Evolutionary conservation across 2,113 vertebrate genomes (phyloP).

Genomic region (Myotis lucifugus): DNA sequence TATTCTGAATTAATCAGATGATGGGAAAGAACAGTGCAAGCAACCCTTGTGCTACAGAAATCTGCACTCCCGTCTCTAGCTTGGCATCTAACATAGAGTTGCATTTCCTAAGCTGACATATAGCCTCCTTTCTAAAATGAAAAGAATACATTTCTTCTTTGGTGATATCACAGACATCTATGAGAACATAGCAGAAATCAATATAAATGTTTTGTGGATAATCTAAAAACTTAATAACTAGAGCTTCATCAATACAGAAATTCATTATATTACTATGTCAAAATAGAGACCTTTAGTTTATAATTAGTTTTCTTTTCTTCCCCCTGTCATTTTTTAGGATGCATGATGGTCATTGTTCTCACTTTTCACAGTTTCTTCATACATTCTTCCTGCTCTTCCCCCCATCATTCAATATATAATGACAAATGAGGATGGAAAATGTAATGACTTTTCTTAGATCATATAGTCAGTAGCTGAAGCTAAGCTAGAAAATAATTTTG

Average conservation of each 20-base stretch:
- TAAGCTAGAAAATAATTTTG: background rate
- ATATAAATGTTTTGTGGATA: background rate
- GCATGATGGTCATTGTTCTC: background rate
- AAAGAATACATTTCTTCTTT: background rate
- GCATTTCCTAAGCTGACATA: background rate
- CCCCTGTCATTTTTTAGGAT: background rate
- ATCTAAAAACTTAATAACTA: background rate
- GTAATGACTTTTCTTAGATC: background rate
- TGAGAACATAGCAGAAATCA: background rate
- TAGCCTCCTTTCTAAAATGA: background rate
- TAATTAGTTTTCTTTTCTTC: background rate
- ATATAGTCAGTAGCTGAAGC: background rate
- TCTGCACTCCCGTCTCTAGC: background rate
- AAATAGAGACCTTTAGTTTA: background rate
- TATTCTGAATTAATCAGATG: background rate
- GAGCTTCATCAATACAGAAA: background rate
- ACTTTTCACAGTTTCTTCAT: background rate
- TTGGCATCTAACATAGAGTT: background rate
- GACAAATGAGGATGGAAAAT: background rate
- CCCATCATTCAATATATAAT: background rate
- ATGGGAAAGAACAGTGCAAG: background rate
- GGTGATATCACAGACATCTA: background rate
- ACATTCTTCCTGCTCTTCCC: accelerated
- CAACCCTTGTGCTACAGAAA: background rate
- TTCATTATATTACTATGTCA: background rate